A percentile compares a stretch with the other conserved stretches of the same genome.
phyloP scores from a whole-genome alignment of 2,113 vertebrate species.

The Poecile atricapillus region DNA sequence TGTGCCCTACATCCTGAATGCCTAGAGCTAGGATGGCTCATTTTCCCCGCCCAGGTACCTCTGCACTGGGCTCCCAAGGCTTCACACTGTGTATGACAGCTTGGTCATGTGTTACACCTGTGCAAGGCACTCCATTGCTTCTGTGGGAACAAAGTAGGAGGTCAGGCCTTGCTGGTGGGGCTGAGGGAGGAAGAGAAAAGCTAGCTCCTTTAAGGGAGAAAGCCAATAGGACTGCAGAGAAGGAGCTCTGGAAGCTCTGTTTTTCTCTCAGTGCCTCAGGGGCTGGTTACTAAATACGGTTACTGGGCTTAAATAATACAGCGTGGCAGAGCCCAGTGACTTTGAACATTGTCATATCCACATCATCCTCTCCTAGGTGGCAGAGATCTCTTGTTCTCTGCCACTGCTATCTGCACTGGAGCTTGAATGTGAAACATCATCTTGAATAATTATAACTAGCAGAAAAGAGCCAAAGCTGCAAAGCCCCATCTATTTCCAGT shows the following conservation, averaged over 20 bases:
- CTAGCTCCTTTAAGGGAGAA: constrained; percentile 35
- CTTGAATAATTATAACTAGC: constrained; percentile 65
- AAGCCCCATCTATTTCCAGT: constrained; percentile 51
- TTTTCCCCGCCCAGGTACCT: not conserved
- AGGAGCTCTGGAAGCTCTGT: constrained; percentile 49
- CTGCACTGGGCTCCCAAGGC: not conserved
- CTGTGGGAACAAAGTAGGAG: not conserved
- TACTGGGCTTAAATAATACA: constrained; percentile 70
- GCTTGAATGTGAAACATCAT: constrained; percentile 57
- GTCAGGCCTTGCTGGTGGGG: not conserved
- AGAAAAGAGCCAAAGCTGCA: constrained; percentile 58
- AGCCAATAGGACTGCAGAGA: not conserved
- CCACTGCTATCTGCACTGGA: not conserved
- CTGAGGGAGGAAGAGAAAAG: not conserved
- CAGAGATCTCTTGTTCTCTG: constrained; percentile 52
- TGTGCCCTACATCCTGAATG: not conserved
- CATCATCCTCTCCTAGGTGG: constrained; percentile 60
- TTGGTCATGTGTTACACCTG: not conserved
- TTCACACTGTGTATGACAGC: not conserved
- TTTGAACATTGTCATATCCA: constrained; percentile 60
- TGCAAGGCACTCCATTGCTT: not conserved
- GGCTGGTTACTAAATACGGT: constrained; percentile 67
- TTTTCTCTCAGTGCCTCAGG: constrained; percentile 37
- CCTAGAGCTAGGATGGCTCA: not conserved
- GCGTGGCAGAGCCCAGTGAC: constrained; percentile 62